phyloP scores from a whole-genome alignment of 2,888 invertebrate genomes.

The Drosophila subsilvestris region DNA sequence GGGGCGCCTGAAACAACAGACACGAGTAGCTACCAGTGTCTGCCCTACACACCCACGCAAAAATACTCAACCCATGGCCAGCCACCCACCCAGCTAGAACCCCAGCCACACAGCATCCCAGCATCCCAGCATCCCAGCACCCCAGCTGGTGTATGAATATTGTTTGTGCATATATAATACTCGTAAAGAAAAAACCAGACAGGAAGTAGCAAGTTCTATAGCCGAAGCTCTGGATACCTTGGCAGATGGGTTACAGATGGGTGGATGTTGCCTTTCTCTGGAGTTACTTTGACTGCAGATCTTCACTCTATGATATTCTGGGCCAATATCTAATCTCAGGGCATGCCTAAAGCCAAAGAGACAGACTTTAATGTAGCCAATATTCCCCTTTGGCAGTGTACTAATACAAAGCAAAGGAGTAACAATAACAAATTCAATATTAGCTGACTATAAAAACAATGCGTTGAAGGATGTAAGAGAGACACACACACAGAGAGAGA shows the following conservation, averaged over 20 bases:
- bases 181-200: not conserved
- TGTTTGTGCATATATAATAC: constrained; percentile 56
- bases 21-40: constrained; percentile 41
- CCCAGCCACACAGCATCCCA: not conserved
- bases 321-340: too few species aligned
- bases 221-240: not conserved
- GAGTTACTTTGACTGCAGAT: too few species aligned
- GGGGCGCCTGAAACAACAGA: constrained; percentile 72
- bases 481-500: constrained; percentile 14
- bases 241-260: too few species aligned
- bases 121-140: too few species aligned
- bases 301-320: too few species aligned
- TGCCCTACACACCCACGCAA: too few species aligned
- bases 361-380: too few species aligned
- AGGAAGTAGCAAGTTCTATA: not conserved
- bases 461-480: constrained; percentile 55
- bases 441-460: constrained; percentile 70
- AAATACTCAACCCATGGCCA: too few species aligned
- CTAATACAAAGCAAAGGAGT: constrained; percentile 56
- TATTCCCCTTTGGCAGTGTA: not conserved
- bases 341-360: too few species aligned
- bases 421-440: constrained; percentile 78
- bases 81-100: not conserved
- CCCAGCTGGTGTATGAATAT: constrained; percentile 61
- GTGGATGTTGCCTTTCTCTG: too few species aligned